Base-by-base conservation (phyloP, 2,888 invertebrate genomes). In the Ramazzottius varieornatus region DNA sequence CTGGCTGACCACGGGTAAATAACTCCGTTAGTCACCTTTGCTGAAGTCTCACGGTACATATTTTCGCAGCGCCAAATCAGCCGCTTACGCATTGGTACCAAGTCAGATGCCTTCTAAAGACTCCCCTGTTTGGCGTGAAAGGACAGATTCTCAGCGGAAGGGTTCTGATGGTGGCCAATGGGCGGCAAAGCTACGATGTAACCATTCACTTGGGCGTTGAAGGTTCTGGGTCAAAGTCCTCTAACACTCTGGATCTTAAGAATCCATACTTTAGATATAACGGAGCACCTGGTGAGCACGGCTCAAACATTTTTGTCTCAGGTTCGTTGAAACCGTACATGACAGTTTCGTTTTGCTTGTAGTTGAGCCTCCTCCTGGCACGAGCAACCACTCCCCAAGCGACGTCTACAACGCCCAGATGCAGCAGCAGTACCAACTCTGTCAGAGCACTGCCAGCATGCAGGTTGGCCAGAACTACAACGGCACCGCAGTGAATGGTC, bases 21-120 rank as follows among this genome's bases (percentile, higher is more conserved):
- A 13, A 13, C 8, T 13, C 40, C 8, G 8, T 40, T 40, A 20
- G 8, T 40, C 8, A 40, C 20, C 40, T 40, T 40, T 20, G 40
- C 40, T 40, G 40, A 40, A 20, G 8, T 40, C 8, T 40, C 8
- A 13, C 40, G 8, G 8, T 40, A 20, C 20, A 13, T 40, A 40
- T 40, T 20, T 94, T 94, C 4, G 98, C 98, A 2, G 86, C 94
- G 0, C 96, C 96, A 0, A 94, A 94, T 1, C 94, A 96, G 75
- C 92, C 94, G 0, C 79, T 98, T 32, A 98, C 96, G 33, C 96
- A 98, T 77, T 98, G 96, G 98, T 96, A 98, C 77, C 94, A 96
- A 70, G 94, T 96, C 1, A 83, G 96, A 33, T 98, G 96, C 76
- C 81, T 98, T 68, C 77, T 98, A 66, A 89, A 91, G 74, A 86